These are phyloP conservation scores for Melanchra persicariae DNA, from an alignment of 2,888 invertebrate genomes.

Conservation along the genomic window DNA sequence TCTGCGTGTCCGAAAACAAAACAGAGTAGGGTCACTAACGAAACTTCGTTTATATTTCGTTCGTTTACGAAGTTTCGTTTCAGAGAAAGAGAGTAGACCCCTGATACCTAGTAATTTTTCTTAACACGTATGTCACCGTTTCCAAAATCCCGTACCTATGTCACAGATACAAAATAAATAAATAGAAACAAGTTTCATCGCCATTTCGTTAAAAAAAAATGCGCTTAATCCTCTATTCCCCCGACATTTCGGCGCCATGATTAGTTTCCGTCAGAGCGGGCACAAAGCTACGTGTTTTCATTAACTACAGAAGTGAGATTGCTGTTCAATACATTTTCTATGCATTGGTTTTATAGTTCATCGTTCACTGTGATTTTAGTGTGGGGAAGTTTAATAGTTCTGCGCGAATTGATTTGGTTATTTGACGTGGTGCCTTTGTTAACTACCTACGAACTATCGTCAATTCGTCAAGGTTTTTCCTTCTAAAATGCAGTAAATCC, in stretches of 20 bases:
- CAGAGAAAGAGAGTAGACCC: too few species aligned
- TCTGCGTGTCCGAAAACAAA: too few species aligned
- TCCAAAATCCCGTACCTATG: too few species aligned
- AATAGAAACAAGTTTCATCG: neutral
- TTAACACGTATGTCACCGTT: too few species aligned
- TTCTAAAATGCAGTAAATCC: too few species aligned
- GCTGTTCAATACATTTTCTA: conserved; percentile 59
- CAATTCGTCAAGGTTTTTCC: too few species aligned
- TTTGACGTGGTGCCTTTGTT: conserved; percentile 6
- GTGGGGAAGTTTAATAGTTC: conserved; percentile 21
- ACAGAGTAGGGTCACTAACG: too few species aligned
- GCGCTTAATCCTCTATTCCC: conserved; percentile 29
- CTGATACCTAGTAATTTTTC: too few species aligned
- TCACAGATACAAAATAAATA: too few species aligned
- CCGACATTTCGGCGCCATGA: conserved; percentile 43
- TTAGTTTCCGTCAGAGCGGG: conserved; percentile 51
- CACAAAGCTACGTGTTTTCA: conserved; percentile 61
- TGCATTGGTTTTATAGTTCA: conserved; percentile 56
- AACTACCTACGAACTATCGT: too few species aligned
- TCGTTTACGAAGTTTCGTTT: too few species aligned
- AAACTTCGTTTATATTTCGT: too few species aligned
- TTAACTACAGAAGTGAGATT: conserved; percentile 45
- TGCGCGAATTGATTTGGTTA: conserved; percentile 37
- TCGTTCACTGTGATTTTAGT: conserved; percentile 49
- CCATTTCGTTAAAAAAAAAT: conserved; percentile 20